Conservation (phyloP, 1,140 invertebrate genomes). For the Paraescarpia echinospica region DNA sequence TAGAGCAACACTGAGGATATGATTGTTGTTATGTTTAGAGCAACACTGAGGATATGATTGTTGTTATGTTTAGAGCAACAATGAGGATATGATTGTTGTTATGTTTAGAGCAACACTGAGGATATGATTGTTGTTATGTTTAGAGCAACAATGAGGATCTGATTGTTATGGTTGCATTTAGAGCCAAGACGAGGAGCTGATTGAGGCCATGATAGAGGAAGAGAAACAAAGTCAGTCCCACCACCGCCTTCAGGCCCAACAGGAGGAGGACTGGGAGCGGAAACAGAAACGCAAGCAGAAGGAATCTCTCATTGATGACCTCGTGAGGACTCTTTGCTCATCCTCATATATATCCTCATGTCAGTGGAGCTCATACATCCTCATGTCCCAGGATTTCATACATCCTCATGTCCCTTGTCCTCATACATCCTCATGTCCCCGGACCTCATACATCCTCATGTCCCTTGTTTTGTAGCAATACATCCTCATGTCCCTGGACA, state of each 20-base stretch:
- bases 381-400: too few species aligned
- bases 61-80: too few species aligned
- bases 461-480: too few species aligned
- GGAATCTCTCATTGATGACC: constrained; percentile 88
- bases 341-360: neutral
- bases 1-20: too few species aligned
- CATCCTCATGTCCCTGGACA: neutral
- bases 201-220: constrained; percentile 84
- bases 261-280: constrained; percentile 69
- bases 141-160: neutral
- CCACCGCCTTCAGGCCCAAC: constrained; percentile 65
- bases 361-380: too few species aligned
- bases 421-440: neutral
- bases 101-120: too few species aligned
- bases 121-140: neutral
- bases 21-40: too few species aligned
- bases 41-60: too few species aligned
- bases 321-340: constrained; percentile 54
- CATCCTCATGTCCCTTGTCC: neutral
- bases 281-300: constrained; percentile 81
- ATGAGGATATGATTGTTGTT: too few species aligned
- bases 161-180: constrained; percentile 29
- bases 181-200: constrained; percentile 62
- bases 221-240: constrained; percentile 61
- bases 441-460: too few species aligned